phyloP scores from a whole-genome alignment of 2,113 vertebrate genomes.

The Mus spicilegus region DNA sequence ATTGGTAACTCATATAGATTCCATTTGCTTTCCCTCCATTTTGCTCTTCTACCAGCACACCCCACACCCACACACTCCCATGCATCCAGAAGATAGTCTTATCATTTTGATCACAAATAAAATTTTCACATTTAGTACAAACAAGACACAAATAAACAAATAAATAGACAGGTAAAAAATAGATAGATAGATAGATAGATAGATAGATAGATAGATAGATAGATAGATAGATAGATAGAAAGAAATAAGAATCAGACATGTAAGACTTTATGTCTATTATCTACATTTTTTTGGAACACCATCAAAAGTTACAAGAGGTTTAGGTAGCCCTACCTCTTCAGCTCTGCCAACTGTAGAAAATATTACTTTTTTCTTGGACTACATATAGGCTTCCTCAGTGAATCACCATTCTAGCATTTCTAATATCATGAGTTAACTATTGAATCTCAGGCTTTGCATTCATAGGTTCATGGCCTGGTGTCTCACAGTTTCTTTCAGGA shows the following conservation, averaged over 20 bases:
- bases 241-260: not conserved
- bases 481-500: not conserved
- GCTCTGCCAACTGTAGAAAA: not conserved
- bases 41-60: not conserved
- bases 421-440: not conserved
- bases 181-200: not conserved
- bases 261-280: not conserved
- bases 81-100: not conserved
- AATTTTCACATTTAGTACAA: not conserved
- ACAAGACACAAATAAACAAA: not conserved
- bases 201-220: not conserved
- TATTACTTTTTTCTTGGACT: not conserved
- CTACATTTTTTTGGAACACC: not conserved
- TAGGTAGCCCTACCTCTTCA: too few relatives aligned
- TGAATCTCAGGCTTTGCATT: not conserved
- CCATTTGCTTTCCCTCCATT: not conserved
- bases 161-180: too few relatives aligned
- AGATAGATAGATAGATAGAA: too few relatives aligned
- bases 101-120: not conserved
- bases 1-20: not conserved
- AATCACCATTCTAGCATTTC: not conserved
- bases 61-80: not conserved
- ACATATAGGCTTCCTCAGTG: not conserved
- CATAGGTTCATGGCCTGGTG: fast-evolving
- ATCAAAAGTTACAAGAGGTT: not conserved